These are phyloP conservation scores for Clunio marinus DNA, from an alignment of 2,888 invertebrate species.

Conservation along the genomic window DNA sequence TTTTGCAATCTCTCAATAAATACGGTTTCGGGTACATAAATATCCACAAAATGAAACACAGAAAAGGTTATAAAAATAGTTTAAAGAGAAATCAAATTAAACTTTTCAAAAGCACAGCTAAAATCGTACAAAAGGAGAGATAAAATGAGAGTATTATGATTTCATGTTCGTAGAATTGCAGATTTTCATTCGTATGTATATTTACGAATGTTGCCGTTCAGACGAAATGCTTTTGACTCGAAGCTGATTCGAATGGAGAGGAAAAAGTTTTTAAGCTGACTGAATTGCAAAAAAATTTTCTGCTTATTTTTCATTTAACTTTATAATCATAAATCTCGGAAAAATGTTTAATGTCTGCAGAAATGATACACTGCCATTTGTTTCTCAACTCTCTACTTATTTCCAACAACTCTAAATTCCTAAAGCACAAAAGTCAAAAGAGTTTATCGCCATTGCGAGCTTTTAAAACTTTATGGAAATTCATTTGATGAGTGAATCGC, in stretches of 20 bases:
- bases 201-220: background rate
- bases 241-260: background rate
- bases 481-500: conserved; percentile 3
- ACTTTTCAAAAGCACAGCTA: conserved; percentile 34
- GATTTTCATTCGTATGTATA: background rate
- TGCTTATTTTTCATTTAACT: conserved; percentile 39
- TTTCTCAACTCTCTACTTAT: background rate
- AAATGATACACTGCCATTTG: conserved; percentile 28
- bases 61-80: conserved; percentile 11
- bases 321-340: conserved; percentile 36
- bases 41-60: background rate
- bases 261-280: conserved; percentile 34
- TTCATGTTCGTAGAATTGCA: background rate
- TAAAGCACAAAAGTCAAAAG: conserved; percentile 1
- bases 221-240: background rate
- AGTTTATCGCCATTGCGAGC: conserved; percentile 1
- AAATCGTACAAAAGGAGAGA: background rate
- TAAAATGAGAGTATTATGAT: background rate
- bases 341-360: conserved; percentile 23
- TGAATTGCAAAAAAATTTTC: conserved; percentile 29
- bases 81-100: conserved; percentile 37
- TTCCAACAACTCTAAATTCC: background rate
- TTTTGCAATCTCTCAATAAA: background rate
- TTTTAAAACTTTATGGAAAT: background rate
- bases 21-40: background rate